Evolutionary conservation across 2,888 invertebrate species (phyloP).

Genomic region (Leucophenga maculata): DNA sequence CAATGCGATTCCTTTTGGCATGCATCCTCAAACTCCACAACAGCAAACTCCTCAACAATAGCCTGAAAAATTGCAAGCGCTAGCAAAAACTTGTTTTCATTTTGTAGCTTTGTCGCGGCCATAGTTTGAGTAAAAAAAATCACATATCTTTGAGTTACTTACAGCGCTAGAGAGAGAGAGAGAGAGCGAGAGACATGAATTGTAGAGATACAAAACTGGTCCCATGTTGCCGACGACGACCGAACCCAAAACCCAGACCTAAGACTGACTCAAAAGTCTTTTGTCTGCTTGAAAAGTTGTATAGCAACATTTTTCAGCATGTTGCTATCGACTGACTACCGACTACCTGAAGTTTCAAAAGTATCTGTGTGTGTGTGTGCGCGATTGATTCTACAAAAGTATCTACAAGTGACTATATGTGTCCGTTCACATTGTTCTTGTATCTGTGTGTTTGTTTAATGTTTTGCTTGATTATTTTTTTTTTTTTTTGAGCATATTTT

Average conservation of each 20-base stretch:
- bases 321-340: slow-evolving; percentile 61
- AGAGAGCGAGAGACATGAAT: not conserved
- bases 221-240: slow-evolving; percentile 21
- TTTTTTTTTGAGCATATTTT: slow-evolving; percentile 61
- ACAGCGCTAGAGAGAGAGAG: not conserved
- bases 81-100: slow-evolving; percentile 51
- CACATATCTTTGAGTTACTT: slow-evolving; percentile 32
- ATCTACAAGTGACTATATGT: slow-evolving; percentile 11
- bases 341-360: slow-evolving; percentile 25
- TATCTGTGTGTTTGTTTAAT: slow-evolving; percentile 21
- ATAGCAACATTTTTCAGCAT: slow-evolving; percentile 63
- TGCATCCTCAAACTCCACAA: slow-evolving; percentile 20
- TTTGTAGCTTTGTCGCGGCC: slow-evolving; percentile 49
- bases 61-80: slow-evolving; percentile 29
- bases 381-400: slow-evolving; percentile 40
- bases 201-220: slow-evolving; percentile 25
- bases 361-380: slow-evolving; percentile 32
- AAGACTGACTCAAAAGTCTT: slow-evolving; percentile 20
- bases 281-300: slow-evolving; percentile 52
- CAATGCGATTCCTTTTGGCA: slow-evolving; percentile 22
- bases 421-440: not conserved
- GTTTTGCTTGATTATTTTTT: slow-evolving; percentile 25
- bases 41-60: slow-evolving; percentile 4
- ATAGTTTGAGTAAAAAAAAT: slow-evolving; percentile 18
- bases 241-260: not conserved